phyloP scores from a whole-genome alignment of 2,797 vertebrate genomes.

The Karalla daura region DNA sequence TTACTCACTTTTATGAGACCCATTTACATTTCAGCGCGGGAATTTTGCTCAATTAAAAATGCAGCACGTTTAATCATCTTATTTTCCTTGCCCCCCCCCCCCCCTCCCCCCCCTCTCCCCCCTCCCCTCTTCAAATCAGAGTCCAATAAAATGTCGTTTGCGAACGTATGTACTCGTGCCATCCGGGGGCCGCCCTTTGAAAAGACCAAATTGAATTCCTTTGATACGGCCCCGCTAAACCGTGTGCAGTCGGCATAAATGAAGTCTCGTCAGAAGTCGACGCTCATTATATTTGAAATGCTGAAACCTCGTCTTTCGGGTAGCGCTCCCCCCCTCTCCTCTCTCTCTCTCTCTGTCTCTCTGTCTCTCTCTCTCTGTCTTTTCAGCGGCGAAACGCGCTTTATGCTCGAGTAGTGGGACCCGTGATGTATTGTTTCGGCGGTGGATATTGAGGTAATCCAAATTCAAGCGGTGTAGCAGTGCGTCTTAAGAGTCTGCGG shows the following conservation, averaged over 20 bases:
- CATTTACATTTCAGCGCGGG: conserved; percentile 44
- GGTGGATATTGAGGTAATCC: conserved; percentile 51
- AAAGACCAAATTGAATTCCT: conserved; percentile 76
- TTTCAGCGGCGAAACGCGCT: conserved; percentile 30
- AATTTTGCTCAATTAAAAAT: conserved; percentile 74
- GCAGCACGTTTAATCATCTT: conserved; percentile 67
- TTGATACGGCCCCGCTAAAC: conserved; percentile 66
- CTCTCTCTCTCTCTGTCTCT: too few species aligned
- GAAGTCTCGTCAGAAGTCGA: conserved; percentile 73
- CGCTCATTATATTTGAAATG: conserved; percentile 77
- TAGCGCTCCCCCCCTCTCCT: conserved; percentile 31
- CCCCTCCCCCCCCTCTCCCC: conserved; percentile 53
- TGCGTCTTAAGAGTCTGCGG: conserved; percentile 35
- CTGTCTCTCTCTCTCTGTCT: too few species aligned
- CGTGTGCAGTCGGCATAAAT: conserved; percentile 69
- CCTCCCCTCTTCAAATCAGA: conserved; percentile 65
- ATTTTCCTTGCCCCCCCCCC: conserved; percentile 60
- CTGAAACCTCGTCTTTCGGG: conserved; percentile 52
- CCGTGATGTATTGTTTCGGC: conserved; percentile 62
- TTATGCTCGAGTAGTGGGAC: conserved; percentile 38
- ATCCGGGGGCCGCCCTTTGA: conserved; percentile 66
- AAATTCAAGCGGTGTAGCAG: conserved; percentile 39
- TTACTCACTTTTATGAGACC: conserved; percentile 29
- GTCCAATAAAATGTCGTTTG: conserved; percentile 62
- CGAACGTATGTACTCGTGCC: conserved; percentile 61